Evolutionary conservation across 92 coral and sea anemone species (phyloP), one percentile per base, ranked within the genome.

Genomic region (Phenganax subtilis): DNA sequence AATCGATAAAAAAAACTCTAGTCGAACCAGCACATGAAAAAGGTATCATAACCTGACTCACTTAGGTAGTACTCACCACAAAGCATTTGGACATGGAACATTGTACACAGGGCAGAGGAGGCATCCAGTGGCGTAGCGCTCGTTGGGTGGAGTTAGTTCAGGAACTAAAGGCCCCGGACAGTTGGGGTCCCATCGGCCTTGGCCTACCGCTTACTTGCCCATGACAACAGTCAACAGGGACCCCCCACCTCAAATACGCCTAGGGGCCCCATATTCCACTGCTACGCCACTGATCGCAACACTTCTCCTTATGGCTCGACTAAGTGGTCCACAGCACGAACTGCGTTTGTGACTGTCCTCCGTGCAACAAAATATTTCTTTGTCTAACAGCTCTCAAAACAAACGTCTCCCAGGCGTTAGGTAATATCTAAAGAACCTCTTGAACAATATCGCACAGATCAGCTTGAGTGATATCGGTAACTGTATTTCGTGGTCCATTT

Each of bases 21-120:
- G 47, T 5, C 47, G 47, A 37, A 37, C 47, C 47, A 5, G 47
- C 5, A 5, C 47, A 37, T 37, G 47, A 5, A 1, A 37, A 37
- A 5, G 5, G 52, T 3, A 47, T 53, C 3, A n/a, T 37, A 37
- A 71, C 9, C 16, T 71, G 1, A 11, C 17, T 71, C 12, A 31
- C n/a, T 20, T 20, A 53, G 27, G 73, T 68, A 30, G 7, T 3
- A 53, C 8, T 12, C 44, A 68, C 84, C 84, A 81, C 44, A 81
- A 53, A 0, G 84, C 84, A 62, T 81, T 81, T n/a, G 84, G 76
- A 59, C 84, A 81, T 3, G 77, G 77, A 6, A 81, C 84, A 31
- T 81, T 81, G 66, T 66, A 81, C 10, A 53, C 0, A 1, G 65
- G 55, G 25, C 84, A 12, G 17, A 53, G 29, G 25, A 20, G 25